These are phyloP conservation scores for Drosophila birchii DNA, from an alignment of 2,888 invertebrate species.

Conservation along the genomic window DNA sequence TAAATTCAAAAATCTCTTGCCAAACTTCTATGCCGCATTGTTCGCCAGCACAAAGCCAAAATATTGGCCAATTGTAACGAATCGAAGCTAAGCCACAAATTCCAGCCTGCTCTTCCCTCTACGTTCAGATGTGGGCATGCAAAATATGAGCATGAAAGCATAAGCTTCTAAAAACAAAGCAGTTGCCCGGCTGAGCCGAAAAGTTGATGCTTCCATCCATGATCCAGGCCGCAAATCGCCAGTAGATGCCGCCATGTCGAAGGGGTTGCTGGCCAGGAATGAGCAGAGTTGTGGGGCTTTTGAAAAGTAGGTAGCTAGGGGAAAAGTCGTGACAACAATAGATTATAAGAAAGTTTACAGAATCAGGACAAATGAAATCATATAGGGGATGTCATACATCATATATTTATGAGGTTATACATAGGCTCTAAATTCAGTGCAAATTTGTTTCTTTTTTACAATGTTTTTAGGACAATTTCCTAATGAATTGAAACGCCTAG, in stretches of 20 bases:
- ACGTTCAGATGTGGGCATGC: conserved; percentile 5
- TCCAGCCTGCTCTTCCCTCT: conserved; percentile 11
- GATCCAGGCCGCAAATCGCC: conserved; percentile 42
- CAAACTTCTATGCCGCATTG: conserved; percentile 39
- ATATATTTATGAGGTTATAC: not conserved
- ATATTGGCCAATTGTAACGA: conserved; percentile 49
- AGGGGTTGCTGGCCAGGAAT: not conserved
- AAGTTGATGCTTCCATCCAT: conserved; percentile 38
- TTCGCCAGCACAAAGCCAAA: conserved; percentile 42
- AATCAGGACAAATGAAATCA: not conserved
- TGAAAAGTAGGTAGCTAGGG: not conserved
- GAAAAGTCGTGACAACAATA: not conserved
- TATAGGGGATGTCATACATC: not conserved
- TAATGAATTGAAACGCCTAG: too few relatives aligned
- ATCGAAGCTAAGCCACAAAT: conserved; percentile 49
- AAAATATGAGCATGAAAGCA: conserved; percentile 48
- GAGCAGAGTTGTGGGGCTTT: not conserved
- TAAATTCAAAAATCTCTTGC: conserved; percentile 41
- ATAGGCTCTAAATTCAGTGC: too few relatives aligned
- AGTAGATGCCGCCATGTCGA: conserved; percentile 18
- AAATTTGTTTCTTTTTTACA: too few relatives aligned
- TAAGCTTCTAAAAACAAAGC: conserved; percentile 60
- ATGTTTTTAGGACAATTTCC: too few relatives aligned
- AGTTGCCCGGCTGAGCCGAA: conserved; percentile 30
- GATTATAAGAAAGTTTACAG: not conserved